phyloP scores from a whole-genome alignment of 2,888 invertebrate species.

The Pristionchus exspectatus region DNA sequence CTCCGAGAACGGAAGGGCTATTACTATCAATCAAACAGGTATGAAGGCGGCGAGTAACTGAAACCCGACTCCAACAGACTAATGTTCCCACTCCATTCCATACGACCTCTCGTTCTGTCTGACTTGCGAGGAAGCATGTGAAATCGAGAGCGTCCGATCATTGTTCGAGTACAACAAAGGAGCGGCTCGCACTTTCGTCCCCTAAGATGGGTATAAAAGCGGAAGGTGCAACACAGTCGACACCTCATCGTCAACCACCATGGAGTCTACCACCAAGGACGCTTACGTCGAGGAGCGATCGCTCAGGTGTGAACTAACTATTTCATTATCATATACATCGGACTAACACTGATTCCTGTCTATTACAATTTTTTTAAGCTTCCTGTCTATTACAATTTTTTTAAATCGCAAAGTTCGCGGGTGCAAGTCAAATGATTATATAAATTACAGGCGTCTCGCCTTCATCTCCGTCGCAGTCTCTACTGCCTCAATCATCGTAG shows the following conservation, averaged over 20 bases:
- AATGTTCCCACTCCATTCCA: too few species aligned
- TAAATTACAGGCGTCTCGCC: background rate
- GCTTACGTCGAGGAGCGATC: background rate
- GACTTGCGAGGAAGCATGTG: too few species aligned
- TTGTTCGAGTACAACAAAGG: background rate
- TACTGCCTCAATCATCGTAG: background rate
- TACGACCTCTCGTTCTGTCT: too few species aligned
- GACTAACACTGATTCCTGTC: background rate
- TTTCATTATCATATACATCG: background rate
- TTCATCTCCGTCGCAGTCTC: background rate
- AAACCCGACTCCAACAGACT: too few species aligned
- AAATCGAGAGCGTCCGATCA: too few species aligned
- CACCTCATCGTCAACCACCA: background rate
- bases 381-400: background rate
- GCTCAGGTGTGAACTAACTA: background rate
- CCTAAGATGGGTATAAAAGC: background rate
- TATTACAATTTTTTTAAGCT: background rate
- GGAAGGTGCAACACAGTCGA: background rate
- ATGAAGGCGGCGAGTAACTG: background rate
- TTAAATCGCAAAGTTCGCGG: background rate
- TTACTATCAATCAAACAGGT: constrained; percentile 13
- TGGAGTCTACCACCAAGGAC: background rate
- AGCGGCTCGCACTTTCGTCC: background rate
- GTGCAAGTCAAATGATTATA: background rate
- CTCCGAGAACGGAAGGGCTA: background rate